These are phyloP conservation scores for Danionella cerebrum DNA, from an alignment of 2,113 vertebrate species.

Conservation along the genomic window DNA sequence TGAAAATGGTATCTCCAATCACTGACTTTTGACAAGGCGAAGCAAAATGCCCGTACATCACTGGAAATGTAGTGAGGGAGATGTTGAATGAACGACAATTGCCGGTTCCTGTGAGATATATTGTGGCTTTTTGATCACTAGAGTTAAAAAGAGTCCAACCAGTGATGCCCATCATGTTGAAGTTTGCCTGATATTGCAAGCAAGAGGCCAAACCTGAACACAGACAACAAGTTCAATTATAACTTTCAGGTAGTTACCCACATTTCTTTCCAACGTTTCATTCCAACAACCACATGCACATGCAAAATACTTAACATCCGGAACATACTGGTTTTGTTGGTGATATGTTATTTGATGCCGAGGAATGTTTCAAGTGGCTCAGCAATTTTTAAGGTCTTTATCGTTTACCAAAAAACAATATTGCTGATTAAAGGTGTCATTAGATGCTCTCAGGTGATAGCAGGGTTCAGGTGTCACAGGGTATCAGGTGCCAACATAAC, in stretches of 20 bases:
- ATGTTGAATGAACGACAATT: conserved; percentile 47
- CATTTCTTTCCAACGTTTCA: background rate
- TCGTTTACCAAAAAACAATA: background rate
- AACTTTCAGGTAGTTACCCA: background rate
- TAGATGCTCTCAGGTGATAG: background rate
- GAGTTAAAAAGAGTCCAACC: conserved; percentile 58
- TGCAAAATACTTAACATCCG: no score
- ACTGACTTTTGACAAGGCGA: conserved; percentile 56
- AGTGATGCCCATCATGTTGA: conserved; percentile 68
- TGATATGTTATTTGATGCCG: no score
- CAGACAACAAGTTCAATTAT: background rate
- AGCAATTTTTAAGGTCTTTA: no score
- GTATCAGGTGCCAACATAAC: background rate
- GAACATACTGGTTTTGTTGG: no score
- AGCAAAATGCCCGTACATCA: conserved; percentile 60
- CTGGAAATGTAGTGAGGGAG: conserved; percentile 59
- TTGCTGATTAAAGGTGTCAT: background rate
- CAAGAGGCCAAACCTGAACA: conserved; percentile 50
- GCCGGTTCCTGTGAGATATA: conserved; percentile 50
- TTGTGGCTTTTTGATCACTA: conserved; percentile 24
- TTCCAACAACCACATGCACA: background rate
- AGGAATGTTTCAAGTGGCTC: background rate
- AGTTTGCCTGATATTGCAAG: conserved; percentile 46
- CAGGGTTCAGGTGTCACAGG: background rate
- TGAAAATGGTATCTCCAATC: conserved; percentile 52